These are phyloP conservation scores for Deilephila porcellus DNA, from an alignment of 2,888 invertebrate species.

Conservation along the genomic window DNA sequence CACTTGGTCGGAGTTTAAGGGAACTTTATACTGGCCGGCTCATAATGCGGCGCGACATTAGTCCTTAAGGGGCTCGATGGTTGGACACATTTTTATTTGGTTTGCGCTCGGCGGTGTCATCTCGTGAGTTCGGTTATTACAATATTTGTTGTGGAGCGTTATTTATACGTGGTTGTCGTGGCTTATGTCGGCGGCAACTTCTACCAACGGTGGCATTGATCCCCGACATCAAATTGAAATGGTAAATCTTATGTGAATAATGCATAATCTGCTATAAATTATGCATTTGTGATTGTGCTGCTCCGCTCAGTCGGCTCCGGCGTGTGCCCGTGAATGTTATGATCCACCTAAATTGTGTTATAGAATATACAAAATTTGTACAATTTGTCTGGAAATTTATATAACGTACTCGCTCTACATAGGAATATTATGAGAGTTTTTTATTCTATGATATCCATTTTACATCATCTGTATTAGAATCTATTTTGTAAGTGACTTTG, in stretches of 20 bases:
- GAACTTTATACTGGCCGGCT: slow-evolving; percentile 60
- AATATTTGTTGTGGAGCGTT: slow-evolving; percentile 80
- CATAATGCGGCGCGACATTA: slow-evolving; percentile 56
- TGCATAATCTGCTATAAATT: slow-evolving; percentile 45
- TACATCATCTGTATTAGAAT: too few relatives aligned
- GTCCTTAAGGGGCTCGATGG: slow-evolving; percentile 53
- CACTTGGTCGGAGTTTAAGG: slow-evolving; percentile 67
- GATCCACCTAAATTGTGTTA: not conserved
- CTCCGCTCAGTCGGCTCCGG: not conserved
- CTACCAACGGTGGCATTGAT: slow-evolving; percentile 65
- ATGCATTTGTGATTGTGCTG: slow-evolving; percentile 32
- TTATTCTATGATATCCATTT: too few relatives aligned
- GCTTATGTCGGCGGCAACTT: slow-evolving; percentile 59
- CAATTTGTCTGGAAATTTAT: not conserved
- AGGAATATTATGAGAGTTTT: not conserved
- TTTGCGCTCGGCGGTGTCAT: slow-evolving; percentile 47
- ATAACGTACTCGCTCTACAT: not conserved
- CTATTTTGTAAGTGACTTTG: too few relatives aligned
- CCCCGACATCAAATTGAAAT: slow-evolving; percentile 57
- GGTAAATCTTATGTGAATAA: slow-evolving; percentile 58
- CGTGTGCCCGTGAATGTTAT: slow-evolving; percentile 6
- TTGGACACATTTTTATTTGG: slow-evolving; percentile 63
- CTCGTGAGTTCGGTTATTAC: slow-evolving; percentile 69
- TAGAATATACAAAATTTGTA: not conserved
- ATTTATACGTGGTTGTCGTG: slow-evolving; percentile 76